Percentiles rank a stretch among this genome's conserved stretches.
Conservation (phyloP, 1,140 invertebrate species). For the Hestina assimilis region DNA sequence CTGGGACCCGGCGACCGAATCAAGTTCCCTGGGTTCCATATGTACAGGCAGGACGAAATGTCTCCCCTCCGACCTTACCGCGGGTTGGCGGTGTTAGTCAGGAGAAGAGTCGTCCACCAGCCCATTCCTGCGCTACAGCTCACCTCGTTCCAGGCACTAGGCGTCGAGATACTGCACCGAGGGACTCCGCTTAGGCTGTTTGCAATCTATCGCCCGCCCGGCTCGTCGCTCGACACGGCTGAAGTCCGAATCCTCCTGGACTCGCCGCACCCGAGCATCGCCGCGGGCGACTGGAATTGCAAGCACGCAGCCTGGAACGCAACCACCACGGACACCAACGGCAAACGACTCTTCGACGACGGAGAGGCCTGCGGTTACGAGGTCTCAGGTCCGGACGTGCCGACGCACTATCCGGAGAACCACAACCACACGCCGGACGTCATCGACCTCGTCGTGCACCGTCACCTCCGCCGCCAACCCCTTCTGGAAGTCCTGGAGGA, state of each 20-base stretch:
- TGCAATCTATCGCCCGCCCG: constrained; percentile 20
- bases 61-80: not conserved
- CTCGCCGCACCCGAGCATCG: constrained; percentile 6
- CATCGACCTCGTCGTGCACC: constrained; percentile 4
- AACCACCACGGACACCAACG: not conserved
- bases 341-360: constrained; percentile 16
- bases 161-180: constrained; percentile 4
- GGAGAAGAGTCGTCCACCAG: constrained; percentile 16
- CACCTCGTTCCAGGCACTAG: constrained; percentile 8
- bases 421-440: not conserved
- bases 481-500: not conserved
- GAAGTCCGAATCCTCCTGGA: constrained; percentile 22
- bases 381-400: constrained; percentile 7
- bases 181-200: not conserved
- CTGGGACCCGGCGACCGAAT: not conserved
- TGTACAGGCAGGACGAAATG: not conserved
- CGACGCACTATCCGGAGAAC: not conserved
- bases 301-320: constrained; percentile 36
- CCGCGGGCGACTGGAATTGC: constrained; percentile 30
- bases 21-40: not conserved
- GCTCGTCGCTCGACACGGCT: not conserved
- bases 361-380: constrained; percentile 3
- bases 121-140: not conserved
- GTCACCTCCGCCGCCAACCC: not conserved
- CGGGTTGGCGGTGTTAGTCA: constrained; percentile 19